phyloP scores from a whole-genome alignment of 2,888 invertebrate species.

The Temnothorax ravouxi region DNA sequence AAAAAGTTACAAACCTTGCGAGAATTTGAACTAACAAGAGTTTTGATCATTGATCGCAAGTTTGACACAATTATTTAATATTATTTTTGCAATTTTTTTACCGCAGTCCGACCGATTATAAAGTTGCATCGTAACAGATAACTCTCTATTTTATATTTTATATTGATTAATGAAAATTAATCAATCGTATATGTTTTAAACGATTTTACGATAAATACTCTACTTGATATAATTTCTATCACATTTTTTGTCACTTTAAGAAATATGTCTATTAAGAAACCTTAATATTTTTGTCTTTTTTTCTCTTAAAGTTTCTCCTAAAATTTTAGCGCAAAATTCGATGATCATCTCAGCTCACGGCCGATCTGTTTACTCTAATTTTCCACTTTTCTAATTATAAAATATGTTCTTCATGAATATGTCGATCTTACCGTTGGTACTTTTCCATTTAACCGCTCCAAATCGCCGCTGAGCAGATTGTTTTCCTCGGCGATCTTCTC shows the following conservation, averaged over 20 bases:
- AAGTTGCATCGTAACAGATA: neutral
- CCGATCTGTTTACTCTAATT: neutral
- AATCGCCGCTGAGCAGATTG: slow-evolving; percentile 83
- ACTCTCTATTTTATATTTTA: neutral
- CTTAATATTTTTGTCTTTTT: neutral
- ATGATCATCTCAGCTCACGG: neutral
- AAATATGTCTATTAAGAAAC: neutral
- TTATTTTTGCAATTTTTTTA: slow-evolving; percentile 13
- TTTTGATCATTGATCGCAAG: neutral
- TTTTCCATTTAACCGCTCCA: slow-evolving; percentile 82
- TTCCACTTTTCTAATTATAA: neutral
- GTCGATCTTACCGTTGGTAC: slow-evolving; percentile 80
- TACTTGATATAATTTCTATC: neutral
- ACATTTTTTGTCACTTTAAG: neutral
- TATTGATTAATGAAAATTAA: neutral
- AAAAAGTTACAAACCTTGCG: neutral
- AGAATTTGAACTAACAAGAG: neutral
- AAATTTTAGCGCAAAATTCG: neutral
- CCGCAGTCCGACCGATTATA: neutral
- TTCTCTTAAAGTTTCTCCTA: neutral
- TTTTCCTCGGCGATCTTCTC: slow-evolving; percentile 82
- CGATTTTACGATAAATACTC: neutral
- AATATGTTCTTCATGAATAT: neutral
- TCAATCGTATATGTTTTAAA: neutral
- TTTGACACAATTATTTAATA: neutral